phyloP scores from a whole-genome alignment of 1,140 invertebrate species.

The Octopus sinensis region DNA sequence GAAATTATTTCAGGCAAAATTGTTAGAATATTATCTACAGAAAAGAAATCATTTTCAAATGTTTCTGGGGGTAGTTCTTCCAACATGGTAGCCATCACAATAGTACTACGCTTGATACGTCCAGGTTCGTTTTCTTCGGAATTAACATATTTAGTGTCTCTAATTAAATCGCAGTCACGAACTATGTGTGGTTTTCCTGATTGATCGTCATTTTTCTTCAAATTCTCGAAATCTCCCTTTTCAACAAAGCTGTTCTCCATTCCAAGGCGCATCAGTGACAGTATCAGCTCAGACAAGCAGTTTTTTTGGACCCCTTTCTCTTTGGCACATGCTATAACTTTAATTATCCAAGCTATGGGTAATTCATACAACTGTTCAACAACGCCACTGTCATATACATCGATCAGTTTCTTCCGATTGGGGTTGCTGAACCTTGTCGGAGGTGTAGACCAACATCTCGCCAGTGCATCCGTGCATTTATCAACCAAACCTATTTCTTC shows the following conservation, averaged over 20 bases:
- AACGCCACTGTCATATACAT: constrained; percentile 27
- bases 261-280: constrained; percentile 34
- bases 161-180: constrained; percentile 18
- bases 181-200: background rate
- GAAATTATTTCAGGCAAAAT: constrained; percentile 23
- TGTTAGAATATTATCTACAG: constrained; percentile 48
- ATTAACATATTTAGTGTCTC: constrained; percentile 19
- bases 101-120: constrained; percentile 3
- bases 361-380: constrained; percentile 33
- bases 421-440: constrained; percentile 40
- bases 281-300: constrained; percentile 36
- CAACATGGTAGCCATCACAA: constrained; percentile 43
- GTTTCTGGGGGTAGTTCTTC: constrained; percentile 44
- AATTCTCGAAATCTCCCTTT: constrained; percentile 21
- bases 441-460: constrained; percentile 48
- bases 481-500: constrained; percentile 41
- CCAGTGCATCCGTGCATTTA: constrained; percentile 43
- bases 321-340: constrained; percentile 34
- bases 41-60: constrained; percentile 37
- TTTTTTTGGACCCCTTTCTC: constrained; percentile 36
- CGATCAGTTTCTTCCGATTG: constrained; percentile 28
- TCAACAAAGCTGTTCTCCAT: constrained; percentile 33
- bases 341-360: constrained; percentile 44
- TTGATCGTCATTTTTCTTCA: background rate
- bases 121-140: constrained; percentile 21